Conservation (phyloP, 2,797 vertebrate genomes). For the Microcaecilia unicolor region DNA sequence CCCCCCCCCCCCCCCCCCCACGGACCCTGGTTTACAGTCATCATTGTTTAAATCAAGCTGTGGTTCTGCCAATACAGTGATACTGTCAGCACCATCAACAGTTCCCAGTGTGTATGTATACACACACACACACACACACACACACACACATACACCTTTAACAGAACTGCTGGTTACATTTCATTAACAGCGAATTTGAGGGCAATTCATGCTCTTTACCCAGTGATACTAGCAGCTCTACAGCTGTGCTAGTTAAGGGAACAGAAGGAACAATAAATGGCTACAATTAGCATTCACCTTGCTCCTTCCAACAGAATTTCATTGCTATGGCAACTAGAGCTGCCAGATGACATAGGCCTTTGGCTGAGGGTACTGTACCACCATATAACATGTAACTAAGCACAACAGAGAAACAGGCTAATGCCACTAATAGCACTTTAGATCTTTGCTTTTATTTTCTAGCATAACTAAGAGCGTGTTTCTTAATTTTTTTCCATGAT, state of each 20-base stretch:
- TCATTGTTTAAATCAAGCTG: constrained; percentile 34
- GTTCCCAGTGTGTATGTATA: no score
- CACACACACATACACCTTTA: no score
- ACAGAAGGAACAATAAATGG: constrained; percentile 55
- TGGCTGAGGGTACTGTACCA: constrained; percentile 28
- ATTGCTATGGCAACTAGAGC: constrained; percentile 58
- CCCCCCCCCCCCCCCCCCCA: constrained; percentile 8
- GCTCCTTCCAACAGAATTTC: constrained; percentile 34
- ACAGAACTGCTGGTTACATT: constrained; percentile 32
- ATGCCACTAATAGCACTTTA: background rate
- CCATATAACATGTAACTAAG: constrained; percentile 12
- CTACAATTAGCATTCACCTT: constrained; percentile 52
- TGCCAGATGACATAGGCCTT: constrained; percentile 44
- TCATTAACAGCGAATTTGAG: constrained; percentile 26
- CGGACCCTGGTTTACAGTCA: constrained; percentile 44
- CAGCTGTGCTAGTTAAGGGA: constrained; percentile 44
- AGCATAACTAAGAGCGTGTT: constrained; percentile 20
- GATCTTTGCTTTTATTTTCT: constrained; percentile 15
- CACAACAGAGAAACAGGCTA: constrained; percentile 3
- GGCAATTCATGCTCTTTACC: constrained; percentile 38
- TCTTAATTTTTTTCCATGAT: constrained; percentile 9
- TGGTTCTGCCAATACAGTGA: constrained; percentile 29
- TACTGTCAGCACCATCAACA: constrained; percentile 27
- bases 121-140: no score
- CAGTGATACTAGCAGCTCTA: constrained; percentile 42